Percentiles rank a stretch among this genome's conserved stretches.
These are phyloP conservation scores for Heterodera carotae DNA, from an alignment of 1,140 invertebrate species.

Conservation along the genomic window DNA sequence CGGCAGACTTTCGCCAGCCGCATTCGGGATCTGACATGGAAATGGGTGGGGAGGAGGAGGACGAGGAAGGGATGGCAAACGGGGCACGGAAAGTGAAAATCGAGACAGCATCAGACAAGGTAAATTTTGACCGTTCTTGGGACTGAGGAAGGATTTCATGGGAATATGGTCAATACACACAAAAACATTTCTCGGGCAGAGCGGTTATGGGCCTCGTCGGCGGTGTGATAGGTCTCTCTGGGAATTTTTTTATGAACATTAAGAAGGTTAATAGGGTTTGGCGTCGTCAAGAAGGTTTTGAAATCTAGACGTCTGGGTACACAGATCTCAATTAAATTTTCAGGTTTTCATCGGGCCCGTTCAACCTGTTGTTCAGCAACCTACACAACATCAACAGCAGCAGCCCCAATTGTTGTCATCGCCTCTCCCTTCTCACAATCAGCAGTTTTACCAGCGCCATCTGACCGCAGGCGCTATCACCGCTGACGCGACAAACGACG, in stretches of 20 bases:
- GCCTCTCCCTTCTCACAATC: neutral
- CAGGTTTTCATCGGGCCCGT: neutral
- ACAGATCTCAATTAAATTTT: neutral
- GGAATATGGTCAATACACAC: no score
- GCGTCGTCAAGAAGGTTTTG: no score
- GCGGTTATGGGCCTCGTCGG: neutral
- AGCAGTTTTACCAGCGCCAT: neutral
- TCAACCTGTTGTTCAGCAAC: neutral
- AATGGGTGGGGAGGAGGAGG: conserved; percentile 37
- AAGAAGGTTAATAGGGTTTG: no score
- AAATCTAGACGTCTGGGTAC: no score
- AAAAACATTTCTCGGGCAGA: no score
- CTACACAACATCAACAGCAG: neutral
- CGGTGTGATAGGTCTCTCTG: no score
- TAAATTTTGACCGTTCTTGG: no score
- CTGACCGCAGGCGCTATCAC: neutral
- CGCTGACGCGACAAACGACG: neutral
- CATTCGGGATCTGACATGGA: conserved; percentile 36
- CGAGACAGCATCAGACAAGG: neutral
- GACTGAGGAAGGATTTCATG: no score
- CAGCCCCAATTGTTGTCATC: neutral
- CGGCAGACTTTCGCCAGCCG: neutral
- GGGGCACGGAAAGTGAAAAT: neutral
- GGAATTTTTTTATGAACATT: no score
- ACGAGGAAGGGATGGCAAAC: neutral